These are phyloP conservation scores for Torymus texanus DNA, from an alignment of 2,888 invertebrate species.

Conservation along the genomic window DNA sequence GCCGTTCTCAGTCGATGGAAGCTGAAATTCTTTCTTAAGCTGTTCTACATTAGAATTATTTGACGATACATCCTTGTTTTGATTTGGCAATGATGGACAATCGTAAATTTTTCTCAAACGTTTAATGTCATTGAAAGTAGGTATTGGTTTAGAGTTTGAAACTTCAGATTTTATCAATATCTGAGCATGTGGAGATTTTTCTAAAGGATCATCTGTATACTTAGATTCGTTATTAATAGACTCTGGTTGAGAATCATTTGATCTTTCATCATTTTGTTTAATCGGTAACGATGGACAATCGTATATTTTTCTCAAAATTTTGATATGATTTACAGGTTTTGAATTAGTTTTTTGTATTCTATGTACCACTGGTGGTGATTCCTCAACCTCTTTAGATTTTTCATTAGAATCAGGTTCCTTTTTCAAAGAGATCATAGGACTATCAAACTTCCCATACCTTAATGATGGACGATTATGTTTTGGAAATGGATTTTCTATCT, in stretches of 20 bases:
- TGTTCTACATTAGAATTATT: neutral
- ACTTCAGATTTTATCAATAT: no score
- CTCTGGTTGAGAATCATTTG: neutral
- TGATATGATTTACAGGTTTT: no score
- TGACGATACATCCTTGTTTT: neutral
- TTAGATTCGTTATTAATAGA: neutral
- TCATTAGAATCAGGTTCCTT: no score
- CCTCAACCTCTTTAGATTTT: no score
- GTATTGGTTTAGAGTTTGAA: neutral
- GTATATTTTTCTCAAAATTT: no score
- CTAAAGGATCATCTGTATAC: no score
- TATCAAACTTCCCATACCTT: conserved; percentile 36
- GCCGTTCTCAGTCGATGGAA: no score
- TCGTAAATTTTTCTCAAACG: conserved; percentile 23
- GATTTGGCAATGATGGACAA: conserved; percentile 8
- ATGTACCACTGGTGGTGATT: no score
- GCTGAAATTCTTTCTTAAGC: conserved; percentile 1
- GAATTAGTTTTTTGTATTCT: no score
- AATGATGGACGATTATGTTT: neutral
- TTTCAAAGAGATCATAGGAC: neutral
- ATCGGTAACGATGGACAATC: neutral
- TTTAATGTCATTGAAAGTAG: neutral
- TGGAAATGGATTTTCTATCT: neutral
- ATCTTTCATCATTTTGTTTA: neutral
- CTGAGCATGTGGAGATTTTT: no score